A percentile compares a stretch with the other conserved stretches of the same genome.
Evolutionary conservation across 2,113 vertebrate species (phyloP).

Genomic region (Silurus meridionalis): DNA sequence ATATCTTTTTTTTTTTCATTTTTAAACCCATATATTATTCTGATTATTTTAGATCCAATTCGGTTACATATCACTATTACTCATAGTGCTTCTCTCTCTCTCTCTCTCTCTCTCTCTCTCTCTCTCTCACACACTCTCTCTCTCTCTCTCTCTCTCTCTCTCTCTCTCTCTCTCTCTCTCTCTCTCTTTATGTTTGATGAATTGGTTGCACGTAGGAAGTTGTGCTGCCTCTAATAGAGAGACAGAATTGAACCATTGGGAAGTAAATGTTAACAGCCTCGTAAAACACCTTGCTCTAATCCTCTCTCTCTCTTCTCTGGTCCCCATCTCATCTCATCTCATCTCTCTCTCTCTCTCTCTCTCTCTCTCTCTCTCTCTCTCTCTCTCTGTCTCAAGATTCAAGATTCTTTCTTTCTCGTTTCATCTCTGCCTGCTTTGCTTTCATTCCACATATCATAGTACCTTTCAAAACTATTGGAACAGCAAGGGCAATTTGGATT

Average conservation of each 20-base stretch:
- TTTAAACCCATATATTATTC: not conserved
- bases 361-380: slow-evolving; percentile 4
- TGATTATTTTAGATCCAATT: not conserved
- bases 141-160: slow-evolving; percentile 10
- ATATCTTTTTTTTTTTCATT: not conserved
- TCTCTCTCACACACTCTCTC: not conserved
- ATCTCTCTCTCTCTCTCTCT: slow-evolving; percentile 25
- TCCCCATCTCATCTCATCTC: not conserved
- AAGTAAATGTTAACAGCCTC: slow-evolving; percentile 81
- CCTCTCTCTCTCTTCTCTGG: slow-evolving; percentile 60
- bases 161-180: slow-evolving; percentile 11
- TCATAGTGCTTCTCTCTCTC: not conserved
- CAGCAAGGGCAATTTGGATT: not conserved
- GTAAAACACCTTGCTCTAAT: slow-evolving; percentile 72
- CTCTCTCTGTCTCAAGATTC: slow-evolving; percentile 27
- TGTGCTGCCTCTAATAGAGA: slow-evolving; percentile 76
- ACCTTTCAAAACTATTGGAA: not conserved
- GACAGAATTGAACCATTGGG: slow-evolving; percentile 73
- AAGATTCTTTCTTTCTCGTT: too few species aligned
- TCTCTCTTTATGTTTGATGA: slow-evolving; percentile 66
- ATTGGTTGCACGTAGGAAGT: slow-evolving; percentile 73
- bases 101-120: not conserved
- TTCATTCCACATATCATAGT: slow-evolving; percentile 4
- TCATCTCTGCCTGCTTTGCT: slow-evolving; percentile 27
- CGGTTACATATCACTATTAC: not conserved